Percentiles rank a stretch among this genome's conserved stretches.
These are phyloP conservation scores for Tinamus major DNA, from an alignment of 2,797 vertebrate species.

Conservation along the genomic window DNA sequence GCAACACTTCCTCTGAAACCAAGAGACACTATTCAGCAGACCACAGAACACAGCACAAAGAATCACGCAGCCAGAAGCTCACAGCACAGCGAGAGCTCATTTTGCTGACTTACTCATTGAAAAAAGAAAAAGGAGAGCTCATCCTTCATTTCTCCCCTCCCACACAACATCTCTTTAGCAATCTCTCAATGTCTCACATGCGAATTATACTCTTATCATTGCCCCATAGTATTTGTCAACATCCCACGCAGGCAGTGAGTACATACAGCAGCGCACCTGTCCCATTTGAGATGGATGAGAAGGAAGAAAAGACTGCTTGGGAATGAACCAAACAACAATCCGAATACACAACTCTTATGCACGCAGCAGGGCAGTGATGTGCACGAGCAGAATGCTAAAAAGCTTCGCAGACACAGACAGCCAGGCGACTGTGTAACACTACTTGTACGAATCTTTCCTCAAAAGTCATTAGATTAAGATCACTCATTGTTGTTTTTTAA, in stretches of 20 bases:
- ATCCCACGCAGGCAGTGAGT: neutral
- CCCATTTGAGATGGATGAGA: neutral
- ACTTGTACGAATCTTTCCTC: neutral
- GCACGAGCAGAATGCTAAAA: conserved; percentile 1
- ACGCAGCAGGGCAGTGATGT: neutral
- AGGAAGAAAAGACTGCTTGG: neutral
- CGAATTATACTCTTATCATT: neutral
- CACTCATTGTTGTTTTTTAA: neutral
- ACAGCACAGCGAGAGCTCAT: neutral
- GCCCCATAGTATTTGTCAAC: neutral
- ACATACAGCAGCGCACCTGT: neutral
- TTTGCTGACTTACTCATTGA: neutral
- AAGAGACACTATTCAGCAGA: neutral
- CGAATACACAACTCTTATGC: neutral
- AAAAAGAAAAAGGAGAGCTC: neutral
- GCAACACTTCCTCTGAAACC: neutral
- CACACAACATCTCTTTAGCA: neutral
- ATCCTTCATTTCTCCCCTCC: neutral
- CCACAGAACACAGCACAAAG: neutral
- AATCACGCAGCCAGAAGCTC: neutral
- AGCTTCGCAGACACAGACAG: neutral
- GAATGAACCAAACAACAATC: conserved; percentile 10
- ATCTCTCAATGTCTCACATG: neutral
- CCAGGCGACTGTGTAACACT: neutral
- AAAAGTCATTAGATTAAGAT: neutral